A percentile compares a stretch with the other conserved stretches of the same genome.
Conservation (phyloP, 2,113 vertebrate genomes). For the Glaucidium brasilianum region DNA sequence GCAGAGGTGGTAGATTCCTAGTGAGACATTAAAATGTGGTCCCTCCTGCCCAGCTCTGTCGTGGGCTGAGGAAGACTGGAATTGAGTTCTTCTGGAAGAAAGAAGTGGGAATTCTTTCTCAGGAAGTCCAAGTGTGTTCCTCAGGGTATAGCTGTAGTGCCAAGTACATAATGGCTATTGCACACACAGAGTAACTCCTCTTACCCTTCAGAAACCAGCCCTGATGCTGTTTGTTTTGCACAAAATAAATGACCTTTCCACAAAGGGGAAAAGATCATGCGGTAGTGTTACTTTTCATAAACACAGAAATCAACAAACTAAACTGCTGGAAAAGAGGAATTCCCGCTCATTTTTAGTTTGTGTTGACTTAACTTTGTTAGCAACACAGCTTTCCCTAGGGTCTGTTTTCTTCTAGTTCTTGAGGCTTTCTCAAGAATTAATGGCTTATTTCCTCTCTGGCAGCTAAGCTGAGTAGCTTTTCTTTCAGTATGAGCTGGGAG, state of each 20-base stretch:
- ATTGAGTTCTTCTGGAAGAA: neutral
- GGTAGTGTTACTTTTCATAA: neutral
- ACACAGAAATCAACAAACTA: neutral
- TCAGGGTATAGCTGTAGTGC: neutral
- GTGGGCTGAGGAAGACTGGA: neutral
- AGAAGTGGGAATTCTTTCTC: neutral
- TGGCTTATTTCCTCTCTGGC: constrained; percentile 1
- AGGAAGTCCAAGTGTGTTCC: neutral
- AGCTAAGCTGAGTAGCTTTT: neutral
- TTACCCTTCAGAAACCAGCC: neutral
- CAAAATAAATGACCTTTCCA: neutral
- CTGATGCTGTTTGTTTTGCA: neutral
- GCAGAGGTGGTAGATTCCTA: constrained; percentile 15
- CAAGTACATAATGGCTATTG: neutral
- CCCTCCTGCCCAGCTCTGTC: neutral
- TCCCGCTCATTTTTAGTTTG: neutral
- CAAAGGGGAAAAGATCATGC: neutral
- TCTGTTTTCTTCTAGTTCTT: neutral
- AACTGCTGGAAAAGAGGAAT: neutral
- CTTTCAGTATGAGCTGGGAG: constrained; percentile 2
- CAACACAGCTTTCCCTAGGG: neutral
- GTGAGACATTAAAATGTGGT: neutral
- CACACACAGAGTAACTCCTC: neutral
- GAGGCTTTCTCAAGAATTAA: neutral
- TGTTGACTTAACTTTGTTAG: neutral